Evolutionary conservation across 2,797 vertebrate genomes (phyloP).

Genomic region (Sitta carolinensis): DNA sequence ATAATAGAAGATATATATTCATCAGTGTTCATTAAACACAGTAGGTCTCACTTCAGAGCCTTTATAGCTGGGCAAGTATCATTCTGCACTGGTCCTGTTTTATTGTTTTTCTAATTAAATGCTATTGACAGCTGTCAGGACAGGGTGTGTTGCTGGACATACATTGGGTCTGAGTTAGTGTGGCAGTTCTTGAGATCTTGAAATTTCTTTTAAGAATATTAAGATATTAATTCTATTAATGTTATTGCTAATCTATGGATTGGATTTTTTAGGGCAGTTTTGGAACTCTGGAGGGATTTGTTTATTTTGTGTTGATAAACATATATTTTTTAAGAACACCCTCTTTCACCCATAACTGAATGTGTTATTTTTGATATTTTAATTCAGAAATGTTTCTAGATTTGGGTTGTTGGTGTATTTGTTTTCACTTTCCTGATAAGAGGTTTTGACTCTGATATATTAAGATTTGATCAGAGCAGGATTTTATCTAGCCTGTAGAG

Average conservation of each 20-base stretch:
- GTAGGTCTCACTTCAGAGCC: background rate
- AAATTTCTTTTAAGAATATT: background rate
- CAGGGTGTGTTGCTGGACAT: background rate
- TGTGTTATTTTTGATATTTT: background rate
- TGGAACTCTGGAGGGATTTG: background rate
- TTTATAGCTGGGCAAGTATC: background rate
- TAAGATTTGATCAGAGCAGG: background rate
- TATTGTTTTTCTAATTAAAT: background rate
- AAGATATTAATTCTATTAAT: background rate
- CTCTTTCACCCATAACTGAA: background rate
- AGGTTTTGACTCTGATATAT: background rate
- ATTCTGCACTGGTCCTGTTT: background rate
- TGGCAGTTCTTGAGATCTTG: background rate
- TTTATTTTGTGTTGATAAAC: background rate
- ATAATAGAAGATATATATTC: background rate
- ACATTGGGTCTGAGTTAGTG: background rate
- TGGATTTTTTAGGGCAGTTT: background rate
- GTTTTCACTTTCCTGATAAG: background rate
- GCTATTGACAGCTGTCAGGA: background rate
- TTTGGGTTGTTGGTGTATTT: accelerated
- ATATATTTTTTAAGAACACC: background rate
- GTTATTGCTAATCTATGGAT: background rate
- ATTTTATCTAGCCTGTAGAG: background rate
- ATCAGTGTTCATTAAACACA: background rate
- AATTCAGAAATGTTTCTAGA: background rate